phyloP scores from a whole-genome alignment of 2,113 vertebrate genomes.

The Gadus chalcogrammus region DNA sequence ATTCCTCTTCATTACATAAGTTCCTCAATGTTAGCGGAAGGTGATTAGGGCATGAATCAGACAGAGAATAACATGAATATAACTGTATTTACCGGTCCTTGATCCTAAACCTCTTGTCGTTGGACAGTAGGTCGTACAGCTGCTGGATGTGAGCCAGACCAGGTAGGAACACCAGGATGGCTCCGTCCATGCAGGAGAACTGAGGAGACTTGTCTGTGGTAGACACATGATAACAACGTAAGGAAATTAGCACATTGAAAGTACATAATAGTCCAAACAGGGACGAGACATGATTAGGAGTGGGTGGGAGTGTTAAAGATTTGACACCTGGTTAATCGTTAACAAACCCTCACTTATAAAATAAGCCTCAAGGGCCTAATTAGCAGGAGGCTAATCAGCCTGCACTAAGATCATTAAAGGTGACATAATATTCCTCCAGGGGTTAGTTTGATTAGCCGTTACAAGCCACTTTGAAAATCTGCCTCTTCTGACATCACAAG shows the following conservation, averaged over 20 bases:
- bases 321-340: not conserved
- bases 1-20: not conserved
- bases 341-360: not conserved
- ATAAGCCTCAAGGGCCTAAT: not conserved
- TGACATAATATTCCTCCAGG: too few relatives aligned
- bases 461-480: too few relatives aligned
- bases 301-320: too few relatives aligned
- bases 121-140: conserved; percentile 83
- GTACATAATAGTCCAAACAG: too few relatives aligned
- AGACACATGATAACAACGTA: not conserved
- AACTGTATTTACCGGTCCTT: conserved; percentile 75
- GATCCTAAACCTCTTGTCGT: conserved; percentile 86
- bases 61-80: too few relatives aligned
- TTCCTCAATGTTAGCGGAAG: too few relatives aligned
- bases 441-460: too few relatives aligned
- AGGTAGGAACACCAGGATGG: conserved; percentile 90
- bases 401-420: too few relatives aligned
- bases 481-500: too few relatives aligned
- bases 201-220: conserved; percentile 83
- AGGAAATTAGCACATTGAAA: not conserved
- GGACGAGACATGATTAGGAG: too few relatives aligned
- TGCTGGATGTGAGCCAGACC: conserved; percentile 96
- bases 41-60: too few relatives aligned
- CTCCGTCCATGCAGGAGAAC: conserved; percentile 85
- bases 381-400: too few relatives aligned